Base-by-base conservation (phyloP, 2,113 vertebrate species). In the Manacus vitellinus region DNA sequence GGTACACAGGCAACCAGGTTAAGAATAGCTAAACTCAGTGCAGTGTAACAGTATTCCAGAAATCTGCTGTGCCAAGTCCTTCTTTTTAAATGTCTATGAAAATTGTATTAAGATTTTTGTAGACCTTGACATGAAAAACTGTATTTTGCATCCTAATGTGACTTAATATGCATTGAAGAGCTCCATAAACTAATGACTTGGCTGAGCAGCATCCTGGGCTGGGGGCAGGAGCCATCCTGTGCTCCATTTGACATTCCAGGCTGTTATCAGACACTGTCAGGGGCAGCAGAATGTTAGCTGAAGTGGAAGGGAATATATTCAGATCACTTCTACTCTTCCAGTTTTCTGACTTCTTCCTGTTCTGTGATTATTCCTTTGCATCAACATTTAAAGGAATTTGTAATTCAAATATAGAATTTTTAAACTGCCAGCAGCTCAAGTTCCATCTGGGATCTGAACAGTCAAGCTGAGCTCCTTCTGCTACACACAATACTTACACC, bases 351-450 rank as follows among this genome's bases (percentile, higher is more conserved):
- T 91, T 88, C 51, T 80, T 74, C 75, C 86, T 92, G 76, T 94
- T 96, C 89, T 17, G 25, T 63, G 55, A 75, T 87, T 91, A 84
- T 78, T 94, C 77, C 88, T 91, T 72, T 88, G 68, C 72, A 49
- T 41, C 91, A 95, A 91, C 88, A 84, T 85, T 96, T 95, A 77
- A 80, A 84, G 80, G 93, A 91, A 95, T 96, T 94, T 96, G 71
- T 95, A 96, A 96, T 88, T 97, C 93, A 95, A 96, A 95, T 97
- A 95, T 47, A 92, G 93, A 92, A 74, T 94, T 95, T 91, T 81
- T 91, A 62, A 84, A 72, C 13, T 82, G 82, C 73, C 84, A 81
- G 56, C 76, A 94, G 77, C 63, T 78, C 59, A 74, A 81, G 47
- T 87, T 94, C 94, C 94, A 95, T 97, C 91, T 97, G 95, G 89